Evolutionary conservation across 2,797 vertebrate genomes (phyloP).

Genomic region (Clarias platycephalus): DNA sequence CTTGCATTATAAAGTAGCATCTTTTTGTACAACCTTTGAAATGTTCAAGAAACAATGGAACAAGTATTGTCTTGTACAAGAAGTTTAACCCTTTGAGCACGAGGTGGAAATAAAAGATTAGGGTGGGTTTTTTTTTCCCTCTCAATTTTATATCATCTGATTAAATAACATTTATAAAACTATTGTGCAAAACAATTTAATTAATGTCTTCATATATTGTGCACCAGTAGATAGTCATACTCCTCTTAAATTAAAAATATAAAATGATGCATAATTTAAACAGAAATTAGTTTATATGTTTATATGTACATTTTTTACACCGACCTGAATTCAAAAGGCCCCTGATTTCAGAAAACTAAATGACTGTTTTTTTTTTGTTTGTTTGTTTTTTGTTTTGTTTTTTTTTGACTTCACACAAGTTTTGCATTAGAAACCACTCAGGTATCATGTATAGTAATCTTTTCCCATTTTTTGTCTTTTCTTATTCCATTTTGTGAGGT

Average conservation of each 20-base stretch:
- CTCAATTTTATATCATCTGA: conserved; percentile 75
- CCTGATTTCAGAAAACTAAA: conserved; percentile 76
- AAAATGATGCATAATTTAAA: conserved; percentile 88
- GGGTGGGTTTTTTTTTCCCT: conserved; percentile 59
- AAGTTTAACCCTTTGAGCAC: conserved; percentile 99
- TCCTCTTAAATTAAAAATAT: conserved; percentile 86
- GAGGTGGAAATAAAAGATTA: conserved; percentile 80
- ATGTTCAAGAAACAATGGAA: conserved; percentile 89
- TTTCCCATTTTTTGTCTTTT: conserved; percentile 18
- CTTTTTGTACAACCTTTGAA: conserved; percentile 94
- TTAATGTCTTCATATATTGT: conserved; percentile 82
- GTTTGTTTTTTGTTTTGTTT: too few relatives aligned
- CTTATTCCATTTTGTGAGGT: conserved; percentile 20
- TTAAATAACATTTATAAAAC: conserved; percentile 95
- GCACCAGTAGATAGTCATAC: conserved; percentile 82
- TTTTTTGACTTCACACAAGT: conserved; percentile 54
- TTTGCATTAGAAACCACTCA: conserved; percentile 61
- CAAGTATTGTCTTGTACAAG: conserved; percentile 86
- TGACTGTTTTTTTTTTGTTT: conserved; percentile 44
- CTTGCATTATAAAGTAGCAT: conserved; percentile 91
- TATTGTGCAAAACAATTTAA: conserved; percentile 94
- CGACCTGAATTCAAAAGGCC: conserved; percentile 82
- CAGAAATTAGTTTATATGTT: conserved; percentile 77
- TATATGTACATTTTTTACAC: conserved; percentile 81
- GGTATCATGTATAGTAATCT: conserved; percentile 50